Evolutionary conservation across 1,140 invertebrate species (phyloP).

Genomic region (Scaptomyza montana): DNA sequence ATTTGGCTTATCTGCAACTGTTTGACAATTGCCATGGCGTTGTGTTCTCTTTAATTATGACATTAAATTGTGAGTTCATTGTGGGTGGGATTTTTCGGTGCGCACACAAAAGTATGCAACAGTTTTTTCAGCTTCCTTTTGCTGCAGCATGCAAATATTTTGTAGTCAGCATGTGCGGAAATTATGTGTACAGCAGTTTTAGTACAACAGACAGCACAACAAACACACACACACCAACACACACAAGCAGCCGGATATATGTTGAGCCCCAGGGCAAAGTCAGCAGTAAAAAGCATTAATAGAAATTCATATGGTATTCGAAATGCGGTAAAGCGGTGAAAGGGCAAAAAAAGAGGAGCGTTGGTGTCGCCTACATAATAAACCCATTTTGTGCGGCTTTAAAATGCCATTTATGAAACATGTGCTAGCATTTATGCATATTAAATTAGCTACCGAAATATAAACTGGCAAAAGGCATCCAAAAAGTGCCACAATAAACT

Average conservation of each 20-base stretch:
- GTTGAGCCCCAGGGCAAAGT: constrained; percentile 7
- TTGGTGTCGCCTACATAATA: constrained; percentile 55
- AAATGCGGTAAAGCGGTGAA: constrained; percentile 28
- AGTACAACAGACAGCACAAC: constrained; percentile 1
- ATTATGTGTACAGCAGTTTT: constrained; percentile 26
- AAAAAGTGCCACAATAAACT: constrained; percentile 54
- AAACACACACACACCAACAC: constrained; percentile 21
- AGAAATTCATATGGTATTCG: constrained; percentile 57
- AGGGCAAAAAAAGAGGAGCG: not conserved
- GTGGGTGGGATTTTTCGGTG: constrained; percentile 31
- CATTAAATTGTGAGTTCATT: constrained; percentile 64
- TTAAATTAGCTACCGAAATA: constrained; percentile 74
- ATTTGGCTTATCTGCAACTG: constrained; percentile 57
- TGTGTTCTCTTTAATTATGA: constrained; percentile 63
- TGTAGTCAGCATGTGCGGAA: constrained; percentile 5
- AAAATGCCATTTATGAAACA: constrained; percentile 80
- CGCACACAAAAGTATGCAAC: constrained; percentile 61
- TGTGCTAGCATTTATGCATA: constrained; percentile 81
- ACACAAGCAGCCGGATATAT: constrained; percentile 7
- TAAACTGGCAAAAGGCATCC: constrained; percentile 63
- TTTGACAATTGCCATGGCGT: constrained; percentile 46
- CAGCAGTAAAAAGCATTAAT: constrained; percentile 37
- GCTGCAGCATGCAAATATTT: constrained; percentile 32
- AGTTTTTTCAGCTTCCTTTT: constrained; percentile 42
- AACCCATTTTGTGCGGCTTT: constrained; percentile 74